These are phyloP conservation scores for Ceratoteleas bidentatus DNA, from an alignment of 1,140 invertebrate species.

Conservation along the genomic window DNA sequence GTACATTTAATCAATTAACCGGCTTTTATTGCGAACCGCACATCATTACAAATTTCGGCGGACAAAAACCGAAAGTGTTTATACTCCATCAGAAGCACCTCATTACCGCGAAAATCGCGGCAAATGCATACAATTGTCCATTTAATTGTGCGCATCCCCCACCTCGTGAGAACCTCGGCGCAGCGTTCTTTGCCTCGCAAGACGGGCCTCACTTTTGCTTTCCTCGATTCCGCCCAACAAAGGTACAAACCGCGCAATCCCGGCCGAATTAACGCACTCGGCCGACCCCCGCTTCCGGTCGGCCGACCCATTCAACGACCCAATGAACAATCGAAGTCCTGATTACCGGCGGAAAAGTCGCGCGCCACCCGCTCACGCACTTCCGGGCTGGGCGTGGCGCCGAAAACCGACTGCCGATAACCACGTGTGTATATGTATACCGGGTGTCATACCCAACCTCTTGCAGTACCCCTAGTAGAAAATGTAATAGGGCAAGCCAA, in stretches of 20 bases:
- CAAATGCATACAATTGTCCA: slow-evolving; percentile 20
- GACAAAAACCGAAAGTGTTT: slow-evolving; percentile 46
- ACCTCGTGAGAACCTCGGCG: slow-evolving; percentile 19
- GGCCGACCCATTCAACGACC: slow-evolving; percentile 1
- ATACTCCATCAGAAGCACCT: slow-evolving; percentile 20
- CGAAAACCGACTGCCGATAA: too few species aligned
- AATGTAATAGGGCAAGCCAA: too few species aligned
- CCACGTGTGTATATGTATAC: too few species aligned
- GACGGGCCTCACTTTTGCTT: slow-evolving; percentile 44
- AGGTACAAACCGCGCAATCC: slow-evolving; percentile 5
- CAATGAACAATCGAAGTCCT: slow-evolving; percentile 40
- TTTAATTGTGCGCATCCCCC: slow-evolving; percentile 21
- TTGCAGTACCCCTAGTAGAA: too few species aligned
- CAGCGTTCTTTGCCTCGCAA: too few species aligned
- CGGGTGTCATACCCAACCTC: too few species aligned
- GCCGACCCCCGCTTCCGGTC: slow-evolving; percentile 29
- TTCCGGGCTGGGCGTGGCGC: too few species aligned
- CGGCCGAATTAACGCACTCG: slow-evolving; percentile 13
- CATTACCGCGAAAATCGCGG: slow-evolving; percentile 12
- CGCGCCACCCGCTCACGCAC: too few species aligned
- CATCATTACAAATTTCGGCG: neutral
- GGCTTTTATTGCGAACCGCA: neutral
- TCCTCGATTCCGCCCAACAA: slow-evolving; percentile 25
- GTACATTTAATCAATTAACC: slow-evolving; percentile 28
- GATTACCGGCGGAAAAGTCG: slow-evolving; percentile 35